These are phyloP conservation scores for Catajapyx aquilonaris DNA, from an alignment of 1,140 invertebrate genomes.

Conservation along the genomic window DNA sequence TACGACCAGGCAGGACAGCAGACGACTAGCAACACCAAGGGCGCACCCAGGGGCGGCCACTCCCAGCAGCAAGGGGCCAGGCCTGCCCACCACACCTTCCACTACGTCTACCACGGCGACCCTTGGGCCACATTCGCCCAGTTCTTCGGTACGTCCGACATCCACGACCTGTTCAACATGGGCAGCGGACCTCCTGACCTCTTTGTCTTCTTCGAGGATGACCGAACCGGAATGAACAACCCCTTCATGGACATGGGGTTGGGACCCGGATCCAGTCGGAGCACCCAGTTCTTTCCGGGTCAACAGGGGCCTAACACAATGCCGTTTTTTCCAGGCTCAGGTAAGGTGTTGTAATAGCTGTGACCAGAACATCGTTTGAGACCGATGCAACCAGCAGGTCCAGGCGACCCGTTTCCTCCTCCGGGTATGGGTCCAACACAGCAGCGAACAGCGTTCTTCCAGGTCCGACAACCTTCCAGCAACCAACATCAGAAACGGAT, in stretches of 20 bases:
- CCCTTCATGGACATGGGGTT: constrained; percentile 32
- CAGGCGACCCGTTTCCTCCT: constrained; percentile 48
- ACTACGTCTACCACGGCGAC: constrained; percentile 73
- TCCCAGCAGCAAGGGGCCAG: constrained; percentile 26
- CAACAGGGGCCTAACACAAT: too few species aligned
- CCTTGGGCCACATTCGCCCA: constrained; percentile 83
- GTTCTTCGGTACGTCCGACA: constrained; percentile 60
- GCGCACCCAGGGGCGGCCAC: constrained; percentile 27
- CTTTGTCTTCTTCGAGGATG: constrained; percentile 39
- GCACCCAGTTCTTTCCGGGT: too few species aligned
- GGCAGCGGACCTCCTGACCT: constrained; percentile 32
- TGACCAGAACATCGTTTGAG: too few species aligned
- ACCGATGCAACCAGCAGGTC: constrained; percentile 21
- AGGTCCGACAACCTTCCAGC: constrained; percentile 71
- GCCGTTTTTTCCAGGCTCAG: too few species aligned
- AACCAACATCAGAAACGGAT: constrained; percentile 31
- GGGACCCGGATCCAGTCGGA: constrained; percentile 23
- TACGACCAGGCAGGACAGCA: constrained; percentile 95
- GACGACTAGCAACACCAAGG: constrained; percentile 57
- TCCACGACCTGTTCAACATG: constrained; percentile 40
- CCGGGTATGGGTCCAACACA: too few species aligned
- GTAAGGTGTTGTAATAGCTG: too few species aligned
- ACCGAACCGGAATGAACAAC: constrained; percentile 51
- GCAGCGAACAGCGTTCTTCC: too few species aligned
- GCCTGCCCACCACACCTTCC: too few species aligned